Evolutionary conservation across 1,140 invertebrate genomes (phyloP).

Genomic region (Brachionus asplanchnoidis): DNA sequence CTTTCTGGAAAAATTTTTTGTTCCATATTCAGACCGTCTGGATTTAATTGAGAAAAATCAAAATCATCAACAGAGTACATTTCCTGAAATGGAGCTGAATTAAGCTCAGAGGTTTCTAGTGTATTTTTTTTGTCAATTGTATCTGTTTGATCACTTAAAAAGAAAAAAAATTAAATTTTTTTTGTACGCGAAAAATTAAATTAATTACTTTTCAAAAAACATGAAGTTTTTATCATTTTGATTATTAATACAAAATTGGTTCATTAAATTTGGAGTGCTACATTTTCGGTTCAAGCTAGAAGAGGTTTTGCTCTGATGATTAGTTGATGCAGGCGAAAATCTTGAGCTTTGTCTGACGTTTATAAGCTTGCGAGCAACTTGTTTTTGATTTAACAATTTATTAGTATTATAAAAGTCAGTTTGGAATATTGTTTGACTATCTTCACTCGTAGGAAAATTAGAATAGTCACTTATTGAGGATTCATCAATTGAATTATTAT

Average conservation of each 20-base stretch:
- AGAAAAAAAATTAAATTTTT: background rate
- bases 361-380: conserved; percentile 4
- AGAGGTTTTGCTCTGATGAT: background rate
- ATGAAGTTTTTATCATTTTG: background rate
- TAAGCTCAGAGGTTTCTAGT: background rate
- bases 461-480: background rate
- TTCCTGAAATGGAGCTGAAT: background rate
- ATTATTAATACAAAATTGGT: background rate
- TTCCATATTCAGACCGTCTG: background rate
- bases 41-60: background rate
- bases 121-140: background rate
- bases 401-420: background rate
- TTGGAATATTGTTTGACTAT: background rate
- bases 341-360: background rate
- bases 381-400: background rate
- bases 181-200: background rate
- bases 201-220: background rate
- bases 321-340: conserved; percentile 3
- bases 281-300: background rate
- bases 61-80: background rate
- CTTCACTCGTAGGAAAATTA: background rate
- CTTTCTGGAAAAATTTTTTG: background rate
- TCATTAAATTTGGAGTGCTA: background rate
- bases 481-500: conserved; percentile 8
- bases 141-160: background rate